Evolutionary conservation across 2,888 invertebrate species (phyloP).

Genomic region (Zeuzera pyrina): DNA sequence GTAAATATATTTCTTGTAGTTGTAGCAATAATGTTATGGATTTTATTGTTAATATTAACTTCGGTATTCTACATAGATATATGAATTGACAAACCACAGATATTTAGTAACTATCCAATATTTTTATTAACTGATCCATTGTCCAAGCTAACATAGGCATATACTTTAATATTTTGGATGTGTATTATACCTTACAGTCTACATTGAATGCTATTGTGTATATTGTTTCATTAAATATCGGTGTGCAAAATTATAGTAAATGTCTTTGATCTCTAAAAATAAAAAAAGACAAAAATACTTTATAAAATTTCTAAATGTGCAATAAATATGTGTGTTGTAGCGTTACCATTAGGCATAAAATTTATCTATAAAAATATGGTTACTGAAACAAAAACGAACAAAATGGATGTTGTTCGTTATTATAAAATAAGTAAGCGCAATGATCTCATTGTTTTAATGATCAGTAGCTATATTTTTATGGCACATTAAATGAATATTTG

Average conservation of each 20-base stretch:
- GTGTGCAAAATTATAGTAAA: constrained; percentile 73
- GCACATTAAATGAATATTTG: constrained; percentile 66
- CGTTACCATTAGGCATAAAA: constrained; percentile 71
- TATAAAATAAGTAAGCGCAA: constrained; percentile 22
- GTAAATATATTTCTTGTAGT: too few species aligned
- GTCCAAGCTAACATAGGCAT: constrained; percentile 67
- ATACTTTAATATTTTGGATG: constrained; percentile 72
- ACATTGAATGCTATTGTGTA: constrained; percentile 69
- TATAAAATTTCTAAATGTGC: constrained; percentile 74
- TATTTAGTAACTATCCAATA: too few species aligned
- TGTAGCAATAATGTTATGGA: too few species aligned
- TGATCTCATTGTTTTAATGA: constrained; percentile 62
- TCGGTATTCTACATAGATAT: too few species aligned
- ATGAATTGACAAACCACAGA: too few species aligned
- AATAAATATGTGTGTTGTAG: constrained; percentile 75
- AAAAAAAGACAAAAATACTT: constrained; percentile 71
- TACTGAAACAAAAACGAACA: constrained; percentile 14
- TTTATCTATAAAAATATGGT: constrained; percentile 34
- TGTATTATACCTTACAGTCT: constrained; percentile 63
- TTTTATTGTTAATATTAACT: too few species aligned
- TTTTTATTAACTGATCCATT: constrained; percentile 64
- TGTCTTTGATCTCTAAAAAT: constrained; percentile 73
- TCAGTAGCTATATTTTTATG: constrained; percentile 48
- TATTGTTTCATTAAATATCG: constrained; percentile 67
- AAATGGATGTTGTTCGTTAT: constrained; percentile 5